Base-by-base conservation (phyloP, 37 sponge, comb jelly and placozoan species). In the Spongia lamella region DNA sequence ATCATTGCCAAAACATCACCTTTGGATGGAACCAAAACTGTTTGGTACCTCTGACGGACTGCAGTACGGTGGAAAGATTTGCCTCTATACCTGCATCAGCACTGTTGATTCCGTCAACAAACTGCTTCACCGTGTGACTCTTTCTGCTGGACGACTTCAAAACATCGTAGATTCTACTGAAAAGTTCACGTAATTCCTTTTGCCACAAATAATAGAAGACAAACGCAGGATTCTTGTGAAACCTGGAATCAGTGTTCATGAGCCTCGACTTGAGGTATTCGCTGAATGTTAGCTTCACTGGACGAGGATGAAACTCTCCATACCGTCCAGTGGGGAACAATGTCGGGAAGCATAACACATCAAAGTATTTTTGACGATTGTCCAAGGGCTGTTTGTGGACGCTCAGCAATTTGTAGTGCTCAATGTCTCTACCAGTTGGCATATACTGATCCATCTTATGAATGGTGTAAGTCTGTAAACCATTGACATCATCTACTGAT, bases 381-480 rank as follows among this genome's bases (percentile, higher is more conserved):
- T 71, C 36, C 17, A 84, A 29, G 19, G 69, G 66, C 43, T 74
- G 32, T 66, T 85, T 79, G 53, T 33, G 55, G 21, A 86, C 72
- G 22, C 55, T 64, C 9, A 78, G 17, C 31, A 63, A 30, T 60
- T 85, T 79, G 57, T 79, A 85, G 61, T 85, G 86, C 7, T 79
- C 79, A 37, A 79, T 74, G 38, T 85, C 86, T 20, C 66, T 35
- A n/a, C 1, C 56, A 29, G 56, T 77, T n/a, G 72, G 35, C 5
- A 25, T 37, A 40, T 75, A 38, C 4, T 40, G 66, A 38, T 86
- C 72, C 55, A 86, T 19, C 7, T 54, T 36, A 4, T 76, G 37
- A 15, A 80, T 74, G 21, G 87, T 86, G 81, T 68, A 80, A 19
- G 55, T 22, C 70, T 86, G 87, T 52, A 75, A 75, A 32, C 39